Percentiles rank a stretch among this genome's conserved stretches.
Conservation (phyloP, 2,797 vertebrate genomes). For the Champsocephalus gunnari region DNA sequence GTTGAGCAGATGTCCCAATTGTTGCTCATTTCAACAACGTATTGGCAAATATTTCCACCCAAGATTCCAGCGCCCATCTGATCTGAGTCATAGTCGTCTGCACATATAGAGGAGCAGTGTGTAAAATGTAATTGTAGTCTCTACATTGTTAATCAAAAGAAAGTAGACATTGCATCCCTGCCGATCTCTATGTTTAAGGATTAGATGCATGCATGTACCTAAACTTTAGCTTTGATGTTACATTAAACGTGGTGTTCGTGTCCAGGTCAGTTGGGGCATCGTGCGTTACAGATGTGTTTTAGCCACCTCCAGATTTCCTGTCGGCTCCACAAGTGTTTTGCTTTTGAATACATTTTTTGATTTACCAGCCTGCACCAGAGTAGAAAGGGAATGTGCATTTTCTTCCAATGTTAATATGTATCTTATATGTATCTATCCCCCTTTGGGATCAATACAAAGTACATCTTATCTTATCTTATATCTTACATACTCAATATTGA, state of each 20-base stretch:
- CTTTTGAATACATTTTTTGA: slow-evolving; percentile 9
- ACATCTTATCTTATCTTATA: too few species aligned
- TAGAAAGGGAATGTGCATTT: neutral
- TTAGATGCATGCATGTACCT: neutral
- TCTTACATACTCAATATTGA: neutral
- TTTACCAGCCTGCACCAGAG: neutral
- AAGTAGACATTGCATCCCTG: neutral
- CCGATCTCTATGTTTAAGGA: neutral
- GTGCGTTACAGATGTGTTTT: slow-evolving; percentile 28
- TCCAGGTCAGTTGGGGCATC: slow-evolving; percentile 22
- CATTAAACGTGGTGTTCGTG: slow-evolving; percentile 41
- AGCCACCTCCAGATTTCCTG: slow-evolving; percentile 28
- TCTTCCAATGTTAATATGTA: neutral
- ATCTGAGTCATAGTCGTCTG: slow-evolving; percentile 5
- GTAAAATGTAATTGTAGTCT: neutral
- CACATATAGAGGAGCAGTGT: neutral
- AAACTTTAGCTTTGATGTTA: slow-evolving; percentile 41
- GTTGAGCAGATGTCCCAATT: slow-evolving; percentile 43
- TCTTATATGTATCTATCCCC: too few species aligned
- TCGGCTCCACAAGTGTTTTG: slow-evolving; percentile 28
- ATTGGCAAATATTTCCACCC: slow-evolving; percentile 7
- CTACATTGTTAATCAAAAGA: slow-evolving; percentile 14
- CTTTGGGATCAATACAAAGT: too few species aligned
- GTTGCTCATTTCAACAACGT: slow-evolving; percentile 29
- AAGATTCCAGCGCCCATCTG: neutral